Evolutionary conservation across 1,140 invertebrate species (phyloP), one percentile per base, ranked within the genome.

Genomic region (Drosophila elegans): DNA sequence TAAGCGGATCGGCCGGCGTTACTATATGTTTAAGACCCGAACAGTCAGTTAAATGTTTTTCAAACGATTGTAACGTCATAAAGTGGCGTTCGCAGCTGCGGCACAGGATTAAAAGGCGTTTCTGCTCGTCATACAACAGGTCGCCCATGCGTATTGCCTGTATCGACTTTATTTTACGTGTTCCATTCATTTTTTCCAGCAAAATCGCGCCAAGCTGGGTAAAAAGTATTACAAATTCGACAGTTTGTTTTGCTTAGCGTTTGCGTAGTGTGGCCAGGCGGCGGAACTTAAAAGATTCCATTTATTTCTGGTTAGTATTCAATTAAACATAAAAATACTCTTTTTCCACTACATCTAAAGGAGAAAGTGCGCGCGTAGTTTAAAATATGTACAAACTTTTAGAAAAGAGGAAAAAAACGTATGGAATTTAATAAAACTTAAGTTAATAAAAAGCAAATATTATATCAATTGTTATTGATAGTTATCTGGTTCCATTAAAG

Each of bases 111-210:
- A 89, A 52, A 0, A 91, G 32, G 5, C 81, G 66, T 5, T 51
- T 51, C 5, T 91, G 78, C n/a, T 91, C 75, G 48, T 90, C 84
- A 13, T 63, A 73, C 1, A 91, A 49, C 1, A 91, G 38, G 39
- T 90, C 80, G 9, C 69, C 89, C 38, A 91, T 52, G 9, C 80
- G 64, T 46, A 91, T 63, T 0, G 81, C 39, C 13, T 60, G 60
- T 49, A 85, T 16, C 2, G 61, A 49, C 68, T 80, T 89, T 0
- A 44, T 21, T 38, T 80, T 83, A 3, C 59, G 55, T 13, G 41
- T 3, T 16, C 66, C 72, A 73, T 83, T 88, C 84, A 88, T 88
- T 16, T 85, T 54, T 51, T 36, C n/a, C 29, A 46, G 48, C 32
- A 41, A 72, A 71, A 57, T 48, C 34, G 68, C 64, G 68, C 68